Evolutionary conservation across 2,888 invertebrate genomes (phyloP).

Genomic region (Leptopilina drosophilae): DNA sequence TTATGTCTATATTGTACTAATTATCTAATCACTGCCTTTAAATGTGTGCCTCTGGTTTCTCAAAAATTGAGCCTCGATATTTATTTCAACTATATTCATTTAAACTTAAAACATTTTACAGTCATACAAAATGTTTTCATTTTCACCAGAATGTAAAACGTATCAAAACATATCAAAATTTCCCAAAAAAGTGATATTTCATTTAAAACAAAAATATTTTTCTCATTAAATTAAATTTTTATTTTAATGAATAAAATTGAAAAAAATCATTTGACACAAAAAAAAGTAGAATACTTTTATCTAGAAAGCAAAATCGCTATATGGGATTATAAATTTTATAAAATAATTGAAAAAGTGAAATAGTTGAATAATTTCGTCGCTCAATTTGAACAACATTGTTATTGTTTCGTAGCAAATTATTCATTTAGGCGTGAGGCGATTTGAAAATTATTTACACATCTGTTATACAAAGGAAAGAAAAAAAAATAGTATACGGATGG

Average conservation of each 20-base stretch:
- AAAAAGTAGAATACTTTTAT: background rate
- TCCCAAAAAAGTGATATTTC: background rate
- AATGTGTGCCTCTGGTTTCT: slow-evolving; percentile 32
- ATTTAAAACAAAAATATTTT: background rate
- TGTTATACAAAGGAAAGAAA: slow-evolving; percentile 2
- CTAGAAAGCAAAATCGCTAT: background rate
- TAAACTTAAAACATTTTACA: background rate
- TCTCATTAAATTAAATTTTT: background rate
- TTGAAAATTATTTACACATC: slow-evolving; percentile 1
- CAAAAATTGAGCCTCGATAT: slow-evolving; percentile 30
- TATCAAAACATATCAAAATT: slow-evolving; percentile 19
- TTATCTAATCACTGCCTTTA: slow-evolving; percentile 27
- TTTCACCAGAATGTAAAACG: no score
- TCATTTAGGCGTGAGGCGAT: background rate
- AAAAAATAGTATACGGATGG: slow-evolving; percentile 18
- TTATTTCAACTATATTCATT: background rate
- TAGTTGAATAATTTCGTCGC: slow-evolving; percentile 7
- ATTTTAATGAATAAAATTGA: no score
- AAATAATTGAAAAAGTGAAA: background rate
- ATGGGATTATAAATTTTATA: background rate
- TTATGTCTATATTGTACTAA: slow-evolving; percentile 12
- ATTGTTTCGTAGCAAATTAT: slow-evolving; percentile 28
- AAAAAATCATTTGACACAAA: background rate
- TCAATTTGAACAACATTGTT: slow-evolving; percentile 1
- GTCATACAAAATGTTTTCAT: no score